Evolutionary conservation across 2,888 invertebrate genomes (phyloP).

Genomic region (Melanargia galathea): DNA sequence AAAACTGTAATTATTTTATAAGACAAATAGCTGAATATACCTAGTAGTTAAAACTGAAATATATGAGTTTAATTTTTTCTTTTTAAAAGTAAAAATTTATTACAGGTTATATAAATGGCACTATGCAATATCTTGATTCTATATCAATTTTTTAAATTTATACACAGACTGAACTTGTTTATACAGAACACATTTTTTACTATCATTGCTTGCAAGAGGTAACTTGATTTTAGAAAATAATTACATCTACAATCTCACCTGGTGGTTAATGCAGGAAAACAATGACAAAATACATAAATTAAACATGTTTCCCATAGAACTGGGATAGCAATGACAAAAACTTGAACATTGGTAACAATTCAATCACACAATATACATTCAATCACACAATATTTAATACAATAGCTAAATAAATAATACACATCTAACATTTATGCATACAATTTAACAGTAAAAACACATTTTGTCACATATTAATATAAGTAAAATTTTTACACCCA

Average conservation of each 20-base stretch:
- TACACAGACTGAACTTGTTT: neutral
- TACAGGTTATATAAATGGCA: no score
- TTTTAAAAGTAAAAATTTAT: neutral
- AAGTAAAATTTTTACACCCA: neutral
- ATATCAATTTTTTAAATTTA: no score
- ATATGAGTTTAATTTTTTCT: slow-evolving; percentile 11
- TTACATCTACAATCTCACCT: no score
- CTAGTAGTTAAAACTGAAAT: slow-evolving; percentile 18
- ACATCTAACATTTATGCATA: neutral
- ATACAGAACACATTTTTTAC: no score
- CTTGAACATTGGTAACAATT: slow-evolving; percentile 14
- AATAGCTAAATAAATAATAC: slow-evolving; percentile 11
- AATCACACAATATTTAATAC: slow-evolving; percentile 13
- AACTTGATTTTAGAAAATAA: neutral
- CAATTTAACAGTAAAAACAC: neutral
- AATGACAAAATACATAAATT: neutral
- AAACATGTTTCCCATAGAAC: slow-evolving; percentile 28
- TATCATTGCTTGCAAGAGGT: neutral
- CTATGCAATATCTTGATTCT: no score
- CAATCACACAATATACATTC: neutral
- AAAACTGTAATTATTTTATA: slow-evolving; percentile 23
- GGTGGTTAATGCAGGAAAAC: neutral
- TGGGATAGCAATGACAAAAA: slow-evolving; percentile 14
- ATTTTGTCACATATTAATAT: neutral
- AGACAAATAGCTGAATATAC: slow-evolving; percentile 24